Evolutionary conservation across 1,140 invertebrate genomes (phyloP), one percentile per base, ranked within the genome.

Genomic region (Hyphantria cunea): DNA sequence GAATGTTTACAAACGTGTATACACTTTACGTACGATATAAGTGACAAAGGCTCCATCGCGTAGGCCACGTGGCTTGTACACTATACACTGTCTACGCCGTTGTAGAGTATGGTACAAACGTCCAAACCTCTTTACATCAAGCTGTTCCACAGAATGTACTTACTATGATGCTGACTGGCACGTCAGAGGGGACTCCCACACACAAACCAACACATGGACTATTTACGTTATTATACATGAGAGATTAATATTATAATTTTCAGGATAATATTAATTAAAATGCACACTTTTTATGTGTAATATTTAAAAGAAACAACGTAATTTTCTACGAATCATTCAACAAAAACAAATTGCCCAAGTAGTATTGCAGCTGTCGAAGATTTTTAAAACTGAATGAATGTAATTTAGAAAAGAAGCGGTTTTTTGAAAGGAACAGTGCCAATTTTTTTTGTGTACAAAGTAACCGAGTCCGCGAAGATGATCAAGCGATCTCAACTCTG

Each of bases 401-500:
- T 62, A 47, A 12, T 45, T 47, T 39, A 54, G 42, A 31, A 37
- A 15, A 34, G 37, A 54, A 54, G 39, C 66, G 48, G 64, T 65
- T 69, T 69, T 74, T 72, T 66, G 60, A 45, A 45, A 60, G 45
- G 49, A 60, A 61, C 62, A 64, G 58, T 68, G 59, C 71, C 69
- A 78, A 66, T 79, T 78, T 78, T 77, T 71, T 69, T 25, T 49
- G 41, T 60, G 63, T 73, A 45, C 50, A 52, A 78, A 72, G 67
- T 71, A 66, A 58, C 52, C 58, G 25, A 64, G 68, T 63, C 48
- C 44, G n/a, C 45, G 37, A 42, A 50, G 77, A 79, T 78, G 78
- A 84, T 85, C 76, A 77, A 72, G 76, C 78, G 81, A 82, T 75
- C 75, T 60, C 76, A 84, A 78, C 74, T 71, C 72, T 87, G 85